These are phyloP conservation scores for Spinibarbus caldwelli DNA, from an alignment of 2,797 vertebrate genomes.

Conservation along the genomic window DNA sequence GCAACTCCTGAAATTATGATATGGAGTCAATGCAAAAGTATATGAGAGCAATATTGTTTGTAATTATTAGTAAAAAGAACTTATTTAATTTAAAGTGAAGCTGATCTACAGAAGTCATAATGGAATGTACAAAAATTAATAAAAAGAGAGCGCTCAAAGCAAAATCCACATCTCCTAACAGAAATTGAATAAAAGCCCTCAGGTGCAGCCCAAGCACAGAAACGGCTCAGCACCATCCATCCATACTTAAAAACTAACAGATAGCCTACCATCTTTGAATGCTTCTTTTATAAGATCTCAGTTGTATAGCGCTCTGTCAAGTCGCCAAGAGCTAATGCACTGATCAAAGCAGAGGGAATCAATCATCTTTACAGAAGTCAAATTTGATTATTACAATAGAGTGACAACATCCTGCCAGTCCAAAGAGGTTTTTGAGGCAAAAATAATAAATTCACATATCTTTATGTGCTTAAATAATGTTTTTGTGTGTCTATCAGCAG, in stretches of 20 bases:
- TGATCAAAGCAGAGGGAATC: conserved; percentile 29
- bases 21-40: not conserved
- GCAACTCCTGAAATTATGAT: not conserved
- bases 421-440: not conserved
- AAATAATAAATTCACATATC: conserved; percentile 1
- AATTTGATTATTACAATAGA: conserved; percentile 12
- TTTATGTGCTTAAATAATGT: conserved; percentile 5
- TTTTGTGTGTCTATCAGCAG: conserved; percentile 16
- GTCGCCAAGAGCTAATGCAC: conserved; percentile 15
- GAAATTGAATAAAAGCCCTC: conserved; percentile 44
- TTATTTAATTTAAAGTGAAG: not conserved
- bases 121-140: not conserved
- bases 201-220: conserved; percentile 43
- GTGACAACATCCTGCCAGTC: not conserved
- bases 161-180: conserved; percentile 38
- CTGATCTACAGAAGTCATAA: not conserved
- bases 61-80: not conserved
- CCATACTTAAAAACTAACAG: conserved; percentile 17
- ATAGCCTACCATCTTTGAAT: conserved; percentile 38
- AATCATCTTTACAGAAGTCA: conserved; percentile 18
- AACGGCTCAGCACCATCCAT: conserved; percentile 21
- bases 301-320: conserved; percentile 28
- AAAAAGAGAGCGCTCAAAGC: too few species aligned
- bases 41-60: not conserved
- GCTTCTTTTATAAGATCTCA: conserved; percentile 13